Conservation (phyloP, 2,888 invertebrate species). For the Cephus pygmeus region DNA sequence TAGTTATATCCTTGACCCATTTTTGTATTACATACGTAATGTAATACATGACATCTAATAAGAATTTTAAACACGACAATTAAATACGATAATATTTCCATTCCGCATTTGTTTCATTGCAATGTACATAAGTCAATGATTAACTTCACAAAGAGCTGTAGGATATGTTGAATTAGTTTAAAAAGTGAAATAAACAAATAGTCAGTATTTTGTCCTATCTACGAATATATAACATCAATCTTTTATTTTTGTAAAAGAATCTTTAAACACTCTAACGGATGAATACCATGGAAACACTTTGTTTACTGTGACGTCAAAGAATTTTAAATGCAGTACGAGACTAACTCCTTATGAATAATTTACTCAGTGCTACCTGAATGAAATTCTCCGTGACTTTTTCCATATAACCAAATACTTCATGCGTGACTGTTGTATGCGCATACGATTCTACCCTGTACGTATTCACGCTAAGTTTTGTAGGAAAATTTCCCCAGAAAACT, state of each 20-base stretch:
- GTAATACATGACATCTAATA: not conserved
- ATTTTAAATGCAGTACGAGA: not conserved
- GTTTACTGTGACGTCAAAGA: slow-evolving; percentile 1
- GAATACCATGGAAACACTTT: not conserved
- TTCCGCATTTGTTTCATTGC: not conserved
- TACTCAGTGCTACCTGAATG: not conserved
- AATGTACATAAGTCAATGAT: not conserved
- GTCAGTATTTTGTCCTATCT: not conserved
- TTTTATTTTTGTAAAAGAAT: not conserved
- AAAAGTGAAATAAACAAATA: not conserved
- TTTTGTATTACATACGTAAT: not conserved
- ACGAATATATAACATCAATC: not conserved
- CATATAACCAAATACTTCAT: not conserved
- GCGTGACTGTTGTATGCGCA: not conserved
- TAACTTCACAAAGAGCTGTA: not conserved
- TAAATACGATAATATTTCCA: too few relatives aligned
- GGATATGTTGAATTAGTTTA: not conserved
- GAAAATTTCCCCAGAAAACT: not conserved
- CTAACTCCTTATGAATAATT: slow-evolving; percentile 6
- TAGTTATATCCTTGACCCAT: not conserved
- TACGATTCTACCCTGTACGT: not conserved
- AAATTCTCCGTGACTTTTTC: not conserved
- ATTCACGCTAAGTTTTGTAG: not conserved
- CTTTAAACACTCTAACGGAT: not conserved
- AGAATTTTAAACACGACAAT: too few relatives aligned